phyloP scores from a whole-genome alignment of 2,888 invertebrate species.

The Mesopsocus fuscifrons region DNA sequence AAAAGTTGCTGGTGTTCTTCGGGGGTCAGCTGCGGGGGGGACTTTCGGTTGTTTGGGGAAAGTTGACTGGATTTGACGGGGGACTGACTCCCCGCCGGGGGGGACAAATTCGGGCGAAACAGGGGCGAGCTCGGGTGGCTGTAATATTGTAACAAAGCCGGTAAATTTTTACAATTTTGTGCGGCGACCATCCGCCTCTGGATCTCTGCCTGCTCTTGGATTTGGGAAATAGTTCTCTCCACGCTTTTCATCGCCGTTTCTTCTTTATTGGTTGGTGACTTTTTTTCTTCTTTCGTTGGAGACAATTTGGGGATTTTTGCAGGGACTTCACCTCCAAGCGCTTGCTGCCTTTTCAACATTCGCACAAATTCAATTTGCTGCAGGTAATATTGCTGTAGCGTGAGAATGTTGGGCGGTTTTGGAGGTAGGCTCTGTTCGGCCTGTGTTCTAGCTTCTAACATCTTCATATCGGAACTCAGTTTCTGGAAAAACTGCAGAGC shows the following conservation, averaged over 20 bases:
- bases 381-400: background rate
- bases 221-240: constrained; percentile 1
- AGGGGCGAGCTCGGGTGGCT: background rate
- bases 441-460: constrained; percentile 3
- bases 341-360: background rate
- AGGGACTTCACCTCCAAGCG: background rate
- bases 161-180: background rate
- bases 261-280: background rate
- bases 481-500: constrained; percentile 3
- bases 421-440: background rate
- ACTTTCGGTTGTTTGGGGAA: background rate
- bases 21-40: too few species aligned
- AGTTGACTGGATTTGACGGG: background rate
- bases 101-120: background rate
- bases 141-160: background rate
- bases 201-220: background rate
- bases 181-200: background rate
- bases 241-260: background rate
- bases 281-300: background rate
- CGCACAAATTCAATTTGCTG: background rate
- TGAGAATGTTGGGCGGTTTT: background rate
- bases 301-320: background rate
- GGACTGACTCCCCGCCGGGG: background rate
- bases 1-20: background rate
- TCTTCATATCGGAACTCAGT: background rate